These are phyloP conservation scores for Drosophila eohydei DNA, from an alignment of 2,888 invertebrate species.

Conservation along the genomic window DNA sequence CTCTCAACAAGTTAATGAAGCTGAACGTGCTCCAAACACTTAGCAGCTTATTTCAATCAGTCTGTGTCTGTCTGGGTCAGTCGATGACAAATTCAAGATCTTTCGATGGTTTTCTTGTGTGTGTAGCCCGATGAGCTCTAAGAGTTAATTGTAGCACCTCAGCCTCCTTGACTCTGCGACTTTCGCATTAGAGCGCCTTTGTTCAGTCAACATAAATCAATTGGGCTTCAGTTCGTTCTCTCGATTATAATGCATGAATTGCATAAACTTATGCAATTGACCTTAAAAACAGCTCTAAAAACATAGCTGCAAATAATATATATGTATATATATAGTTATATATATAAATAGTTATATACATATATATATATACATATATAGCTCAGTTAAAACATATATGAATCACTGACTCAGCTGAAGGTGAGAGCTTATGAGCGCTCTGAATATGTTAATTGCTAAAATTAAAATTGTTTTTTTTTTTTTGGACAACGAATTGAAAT, in stretches of 20 bases:
- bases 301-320: background rate
- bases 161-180: conserved; percentile 44
- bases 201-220: conserved; percentile 32
- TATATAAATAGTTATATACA: too few relatives aligned
- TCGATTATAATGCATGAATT: conserved; percentile 36
- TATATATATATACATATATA: background rate
- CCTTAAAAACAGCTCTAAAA: conserved; percentile 2
- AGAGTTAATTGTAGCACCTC: conserved; percentile 3
- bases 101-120: conserved; percentile 10
- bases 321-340: background rate
- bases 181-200: conserved; percentile 22
- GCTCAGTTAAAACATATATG: background rate
- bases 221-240: conserved; percentile 17
- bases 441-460: conserved; percentile 26
- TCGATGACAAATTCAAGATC: conserved; percentile 8
- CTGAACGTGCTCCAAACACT: conserved; percentile 47
- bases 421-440: background rate
- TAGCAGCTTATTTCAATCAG: conserved; percentile 21
- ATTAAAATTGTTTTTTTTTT: background rate
- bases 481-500: background rate
- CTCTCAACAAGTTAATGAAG: conserved; percentile 21
- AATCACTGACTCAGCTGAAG: conserved; percentile 8
- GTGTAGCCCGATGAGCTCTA: background rate
- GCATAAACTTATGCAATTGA: conserved; percentile 38
- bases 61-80: conserved; percentile 20